Evolutionary conservation across 92 coral and sea anemone species (phyloP).

Genomic region (Porites rus): DNA sequence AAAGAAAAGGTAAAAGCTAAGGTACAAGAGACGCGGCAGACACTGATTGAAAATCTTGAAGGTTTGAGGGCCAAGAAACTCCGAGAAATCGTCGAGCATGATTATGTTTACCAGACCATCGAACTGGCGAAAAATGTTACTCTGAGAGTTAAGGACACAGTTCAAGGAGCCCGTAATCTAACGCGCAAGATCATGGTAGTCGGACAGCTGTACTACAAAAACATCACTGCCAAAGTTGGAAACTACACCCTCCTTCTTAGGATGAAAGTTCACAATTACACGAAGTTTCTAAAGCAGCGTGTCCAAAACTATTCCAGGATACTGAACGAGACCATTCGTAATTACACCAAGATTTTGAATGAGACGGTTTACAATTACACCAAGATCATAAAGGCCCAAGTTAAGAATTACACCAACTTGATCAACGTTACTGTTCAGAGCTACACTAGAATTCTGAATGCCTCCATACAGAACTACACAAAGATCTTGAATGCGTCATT

Average conservation of each 20-base stretch:
- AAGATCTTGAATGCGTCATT: neutral
- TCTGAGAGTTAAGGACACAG: constrained; percentile 59
- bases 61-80: constrained; percentile 83
- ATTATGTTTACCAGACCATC: constrained; percentile 74
- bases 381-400: constrained; percentile 15
- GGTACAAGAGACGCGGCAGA: constrained; percentile 51
- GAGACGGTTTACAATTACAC: constrained; percentile 33
- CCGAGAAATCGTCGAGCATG: constrained; percentile 86
- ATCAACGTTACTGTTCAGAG: neutral
- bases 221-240: constrained; percentile 68
- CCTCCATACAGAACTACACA: neutral
- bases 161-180: constrained; percentile 66
- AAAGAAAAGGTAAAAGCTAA: constrained; percentile 55
- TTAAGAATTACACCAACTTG: constrained; percentile 27
- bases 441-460: neutral
- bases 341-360: constrained; percentile 32
- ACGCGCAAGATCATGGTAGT: constrained; percentile 73
- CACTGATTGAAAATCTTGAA: constrained; percentile 64
- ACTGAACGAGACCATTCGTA: constrained; percentile 2
- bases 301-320: constrained; percentile 22
- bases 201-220: constrained; percentile 77
- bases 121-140: constrained; percentile 76
- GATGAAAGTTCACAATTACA: constrained; percentile 25
- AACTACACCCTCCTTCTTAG: constrained; percentile 56
- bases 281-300: constrained; percentile 26